phyloP scores from a whole-genome alignment of 1,140 invertebrate genomes.

The Drosophila orosa region DNA sequence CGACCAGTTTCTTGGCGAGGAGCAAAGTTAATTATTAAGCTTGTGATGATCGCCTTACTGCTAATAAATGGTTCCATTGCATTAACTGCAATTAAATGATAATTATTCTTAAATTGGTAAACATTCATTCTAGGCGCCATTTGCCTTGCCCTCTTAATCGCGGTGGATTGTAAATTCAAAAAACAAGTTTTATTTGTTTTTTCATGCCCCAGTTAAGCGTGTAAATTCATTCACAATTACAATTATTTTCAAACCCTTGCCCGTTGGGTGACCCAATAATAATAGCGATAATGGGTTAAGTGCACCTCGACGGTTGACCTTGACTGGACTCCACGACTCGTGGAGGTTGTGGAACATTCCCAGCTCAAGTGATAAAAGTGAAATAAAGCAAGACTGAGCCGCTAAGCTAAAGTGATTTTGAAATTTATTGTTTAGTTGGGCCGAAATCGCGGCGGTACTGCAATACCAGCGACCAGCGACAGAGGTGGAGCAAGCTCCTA shows the following conservation, averaged over 20 bases:
- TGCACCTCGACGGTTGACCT: constrained; percentile 46
- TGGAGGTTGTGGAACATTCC: constrained; percentile 4
- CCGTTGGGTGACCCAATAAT: constrained; percentile 29
- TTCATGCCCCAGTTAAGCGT: constrained; percentile 64
- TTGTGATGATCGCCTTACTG: constrained; percentile 33
- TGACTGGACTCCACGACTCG: constrained; percentile 16
- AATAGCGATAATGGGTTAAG: constrained; percentile 53
- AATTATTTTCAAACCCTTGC: constrained; percentile 28
- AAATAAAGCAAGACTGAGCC: constrained; percentile 42
- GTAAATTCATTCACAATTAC: constrained; percentile 33
- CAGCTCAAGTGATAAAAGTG: constrained; percentile 35
- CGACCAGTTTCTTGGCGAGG: constrained; percentile 56
- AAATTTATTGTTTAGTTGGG: constrained; percentile 51
- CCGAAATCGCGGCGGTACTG: constrained; percentile 85
- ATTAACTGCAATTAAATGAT: constrained; percentile 33
- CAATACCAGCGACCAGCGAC: constrained; percentile 84
- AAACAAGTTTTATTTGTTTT: constrained; percentile 47
- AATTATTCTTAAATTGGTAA: constrained; percentile 17
- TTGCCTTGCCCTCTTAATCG: constrained; percentile 7
- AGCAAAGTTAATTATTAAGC: constrained; percentile 14
- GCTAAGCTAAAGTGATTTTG: background rate
- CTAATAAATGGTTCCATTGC: constrained; percentile 25
- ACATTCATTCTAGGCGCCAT: constrained; percentile 34
- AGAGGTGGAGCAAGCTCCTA: constrained; percentile 64
- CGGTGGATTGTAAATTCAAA: constrained; percentile 19